phyloP scores from a whole-genome alignment of 2,888 invertebrate genomes.

The Cheilosia variabilis region DNA sequence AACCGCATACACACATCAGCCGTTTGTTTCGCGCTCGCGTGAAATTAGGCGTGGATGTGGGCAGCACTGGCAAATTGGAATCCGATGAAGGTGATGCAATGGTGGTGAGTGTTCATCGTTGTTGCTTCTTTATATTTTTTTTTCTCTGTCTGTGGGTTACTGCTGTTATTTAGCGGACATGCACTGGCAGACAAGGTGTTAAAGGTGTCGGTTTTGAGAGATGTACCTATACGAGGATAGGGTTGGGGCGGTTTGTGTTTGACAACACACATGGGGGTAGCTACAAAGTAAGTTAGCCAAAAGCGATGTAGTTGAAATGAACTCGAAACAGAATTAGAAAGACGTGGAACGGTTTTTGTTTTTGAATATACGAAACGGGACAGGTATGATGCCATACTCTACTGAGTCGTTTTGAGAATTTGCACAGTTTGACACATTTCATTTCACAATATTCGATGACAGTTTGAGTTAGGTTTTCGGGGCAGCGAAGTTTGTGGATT shows the following conservation, averaged over 20 bases:
- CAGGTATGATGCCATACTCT: no score
- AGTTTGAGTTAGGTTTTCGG: no score
- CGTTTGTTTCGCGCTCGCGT: conserved; percentile 39
- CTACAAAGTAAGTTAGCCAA: background rate
- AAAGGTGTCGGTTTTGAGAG: conserved; percentile 29
- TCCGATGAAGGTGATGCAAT: conserved; percentile 23
- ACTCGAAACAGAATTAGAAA: no score
- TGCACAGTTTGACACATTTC: no score
- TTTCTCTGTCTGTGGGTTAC: conserved; percentile 29
- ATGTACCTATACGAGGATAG: background rate
- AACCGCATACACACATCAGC: conserved; percentile 35
- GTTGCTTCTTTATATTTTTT: background rate
- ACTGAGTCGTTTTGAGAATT: no score
- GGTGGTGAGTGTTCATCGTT: conserved; percentile 19
- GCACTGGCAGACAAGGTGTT: conserved; percentile 35
- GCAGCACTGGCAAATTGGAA: conserved; percentile 49
- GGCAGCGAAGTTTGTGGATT: no score
- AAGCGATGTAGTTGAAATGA: background rate
- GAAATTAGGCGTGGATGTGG: conserved; percentile 60
- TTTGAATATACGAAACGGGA: no score
- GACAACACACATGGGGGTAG: background rate
- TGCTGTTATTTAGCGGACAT: conserved; percentile 54
- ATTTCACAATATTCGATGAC: no score
- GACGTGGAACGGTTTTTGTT: no score
- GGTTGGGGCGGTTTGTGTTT: conserved; percentile 22